Evolutionary conservation across 2,888 invertebrate species (phyloP).

Genomic region (Stramonita haemastoma): DNA sequence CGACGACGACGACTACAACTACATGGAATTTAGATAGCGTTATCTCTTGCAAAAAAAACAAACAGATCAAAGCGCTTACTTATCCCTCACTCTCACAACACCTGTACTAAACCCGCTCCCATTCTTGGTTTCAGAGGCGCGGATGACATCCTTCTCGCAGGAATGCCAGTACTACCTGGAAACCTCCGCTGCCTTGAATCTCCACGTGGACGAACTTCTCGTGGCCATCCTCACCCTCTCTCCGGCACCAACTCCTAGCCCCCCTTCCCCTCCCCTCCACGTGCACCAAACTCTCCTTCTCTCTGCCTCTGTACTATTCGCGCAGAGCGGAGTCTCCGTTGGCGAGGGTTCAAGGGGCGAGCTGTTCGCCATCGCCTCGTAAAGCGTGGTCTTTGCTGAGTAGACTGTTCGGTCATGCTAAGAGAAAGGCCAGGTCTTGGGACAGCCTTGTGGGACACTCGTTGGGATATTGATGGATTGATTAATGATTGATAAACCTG

Average conservation of each 20-base stretch:
- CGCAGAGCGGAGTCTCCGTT: neutral
- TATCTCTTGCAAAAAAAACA: too few species aligned
- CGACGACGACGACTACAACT: too few species aligned
- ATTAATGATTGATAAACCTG: too few species aligned
- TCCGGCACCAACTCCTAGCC: slow-evolving; percentile 13
- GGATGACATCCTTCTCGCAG: slow-evolving; percentile 74
- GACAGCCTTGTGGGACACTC: slow-evolving; percentile 30
- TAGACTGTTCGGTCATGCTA: slow-evolving; percentile 43
- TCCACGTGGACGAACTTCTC: slow-evolving; percentile 95
- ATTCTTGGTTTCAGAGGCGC: slow-evolving; percentile 56
- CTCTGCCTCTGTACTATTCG: neutral
- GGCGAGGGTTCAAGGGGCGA: neutral
- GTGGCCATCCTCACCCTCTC: slow-evolving; percentile 92
- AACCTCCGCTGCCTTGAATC: slow-evolving; percentile 97
- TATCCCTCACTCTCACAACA: too few species aligned
- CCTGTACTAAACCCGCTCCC: neutral
- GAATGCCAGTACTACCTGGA: slow-evolving; percentile 94
- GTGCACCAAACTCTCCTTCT: neutral
- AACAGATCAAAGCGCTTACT: too few species aligned
- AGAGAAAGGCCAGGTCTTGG: slow-evolving; percentile 50
- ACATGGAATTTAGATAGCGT: too few species aligned
- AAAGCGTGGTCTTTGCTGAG: slow-evolving; percentile 45
- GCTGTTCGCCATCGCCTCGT: slow-evolving; percentile 41
- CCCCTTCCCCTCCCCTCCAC: slow-evolving; percentile 35
- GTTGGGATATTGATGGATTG: neutral